Conservation (phyloP, 2,797 vertebrate species). For the Cyclura pinguis region DNA sequence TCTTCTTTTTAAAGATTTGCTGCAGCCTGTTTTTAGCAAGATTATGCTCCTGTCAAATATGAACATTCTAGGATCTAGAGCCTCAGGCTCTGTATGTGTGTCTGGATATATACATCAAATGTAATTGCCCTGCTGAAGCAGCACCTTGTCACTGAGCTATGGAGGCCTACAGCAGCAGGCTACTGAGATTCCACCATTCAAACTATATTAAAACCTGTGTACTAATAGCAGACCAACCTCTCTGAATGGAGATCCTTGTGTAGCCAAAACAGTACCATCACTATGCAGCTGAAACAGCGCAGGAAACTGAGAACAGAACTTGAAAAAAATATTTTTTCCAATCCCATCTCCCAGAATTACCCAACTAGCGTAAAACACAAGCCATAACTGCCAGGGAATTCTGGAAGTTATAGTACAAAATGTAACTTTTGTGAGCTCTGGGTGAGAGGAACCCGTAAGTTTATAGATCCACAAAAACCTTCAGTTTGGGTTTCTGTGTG, state of each 20-base stretch:
- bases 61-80: neutral
- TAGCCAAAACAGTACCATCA: neutral
- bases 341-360: no score
- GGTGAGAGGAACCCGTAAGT: neutral
- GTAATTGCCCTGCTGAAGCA: rapidly evolving
- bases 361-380: no score
- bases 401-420: no score
- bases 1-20: neutral
- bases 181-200: neutral
- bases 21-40: constrained; percentile 22
- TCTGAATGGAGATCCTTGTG: neutral
- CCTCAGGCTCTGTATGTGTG: neutral
- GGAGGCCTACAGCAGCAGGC: neutral
- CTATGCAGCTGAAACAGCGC: no score
- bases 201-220: neutral
- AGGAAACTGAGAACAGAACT: neutral
- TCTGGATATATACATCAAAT: neutral
- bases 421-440: no score
- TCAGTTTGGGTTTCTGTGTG: no score
- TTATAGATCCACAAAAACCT: neutral
- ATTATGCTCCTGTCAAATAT: neutral
- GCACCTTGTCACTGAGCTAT: rapidly evolving
- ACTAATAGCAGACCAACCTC: neutral
- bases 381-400: no score
- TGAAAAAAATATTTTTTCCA: no score